These are phyloP conservation scores for Chloropsis hardwickii DNA, from an alignment of 2,113 vertebrate genomes.

Conservation along the genomic window DNA sequence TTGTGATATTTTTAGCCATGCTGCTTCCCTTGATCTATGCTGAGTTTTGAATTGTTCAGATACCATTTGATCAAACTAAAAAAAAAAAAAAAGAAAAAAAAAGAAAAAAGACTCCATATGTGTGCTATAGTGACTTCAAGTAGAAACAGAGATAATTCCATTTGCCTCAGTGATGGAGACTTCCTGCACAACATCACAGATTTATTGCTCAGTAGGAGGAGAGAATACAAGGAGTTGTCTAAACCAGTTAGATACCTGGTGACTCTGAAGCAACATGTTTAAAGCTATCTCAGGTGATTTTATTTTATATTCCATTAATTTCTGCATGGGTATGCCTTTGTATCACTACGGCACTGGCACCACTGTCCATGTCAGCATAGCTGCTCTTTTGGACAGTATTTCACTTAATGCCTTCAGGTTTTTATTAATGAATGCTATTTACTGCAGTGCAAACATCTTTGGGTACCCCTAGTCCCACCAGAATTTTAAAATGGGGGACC, in stretches of 20 bases:
- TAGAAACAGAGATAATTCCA: background rate
- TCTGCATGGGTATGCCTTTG: background rate
- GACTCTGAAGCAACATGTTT: background rate
- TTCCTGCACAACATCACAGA: background rate
- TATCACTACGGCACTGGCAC: background rate
- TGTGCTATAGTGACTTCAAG: background rate
- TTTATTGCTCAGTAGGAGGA: background rate
- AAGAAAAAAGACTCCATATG: background rate
- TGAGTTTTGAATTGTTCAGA: background rate
- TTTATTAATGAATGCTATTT: background rate
- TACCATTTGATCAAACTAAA: background rate
- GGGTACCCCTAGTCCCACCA: background rate
- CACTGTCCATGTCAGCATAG: background rate
- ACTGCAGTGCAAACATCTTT: background rate
- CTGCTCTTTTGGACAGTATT: background rate
- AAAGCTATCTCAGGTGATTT: background rate
- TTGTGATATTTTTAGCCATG: background rate
- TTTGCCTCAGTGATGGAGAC: background rate
- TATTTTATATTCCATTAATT: background rate
- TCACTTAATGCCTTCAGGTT: background rate
- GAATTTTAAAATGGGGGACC: background rate
- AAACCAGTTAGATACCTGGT: background rate
- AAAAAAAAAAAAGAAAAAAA: background rate
- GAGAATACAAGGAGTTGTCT: accelerated
- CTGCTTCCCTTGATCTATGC: background rate